Base-by-base conservation (phyloP, 2,888 invertebrate species). In the Thelaira solivaga region DNA sequence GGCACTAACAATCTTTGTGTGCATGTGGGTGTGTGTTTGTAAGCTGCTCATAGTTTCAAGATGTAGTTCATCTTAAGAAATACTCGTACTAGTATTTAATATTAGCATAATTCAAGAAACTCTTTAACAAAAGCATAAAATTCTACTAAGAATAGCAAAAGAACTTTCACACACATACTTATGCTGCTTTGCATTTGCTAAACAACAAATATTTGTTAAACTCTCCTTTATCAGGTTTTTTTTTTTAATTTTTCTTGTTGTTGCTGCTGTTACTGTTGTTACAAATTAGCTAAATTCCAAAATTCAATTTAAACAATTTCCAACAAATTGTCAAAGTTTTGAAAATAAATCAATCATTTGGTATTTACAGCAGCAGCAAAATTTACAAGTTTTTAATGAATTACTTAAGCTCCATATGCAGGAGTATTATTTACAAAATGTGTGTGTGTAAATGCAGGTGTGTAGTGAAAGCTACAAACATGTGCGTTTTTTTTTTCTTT, bases 271-370 rank as follows among this genome's bases (percentile, higher is more conserved):
- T 20, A 13, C 31, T 41, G 16, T 41, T 24, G 34, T 22, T 47
- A 65, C 47, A 76, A 76, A 67, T 71, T 72, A 67, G 67, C 71
- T 72, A 53, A 76, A 72, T 67, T 67, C 49, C 61, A 68, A 67
- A 62, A 72, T 77, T 72, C 61, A 62, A 72, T 72, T 72, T 72
- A 55, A 62, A 47, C 68, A 62, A 75, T 41, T 64, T 76, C 57
- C 43, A 72, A 69, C 49, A 68, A 71, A 65, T 49, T 76, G 69
- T 57, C 51, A 59, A 71, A 65, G 64, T 59, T 73, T 64, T 53
- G 26, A 39, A 65, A 69, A 78, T 69, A 78, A 69, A 78, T 74
- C 78, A 78, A 61, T 74, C 69, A 65, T 59, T 64, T 47, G 64
- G 51, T 64, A 69, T 73, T 62, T 67, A n/a, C 64, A 57, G 61